phyloP scores from a whole-genome alignment of 2,888 invertebrate species.

The Chymomyza procnemis region DNA sequence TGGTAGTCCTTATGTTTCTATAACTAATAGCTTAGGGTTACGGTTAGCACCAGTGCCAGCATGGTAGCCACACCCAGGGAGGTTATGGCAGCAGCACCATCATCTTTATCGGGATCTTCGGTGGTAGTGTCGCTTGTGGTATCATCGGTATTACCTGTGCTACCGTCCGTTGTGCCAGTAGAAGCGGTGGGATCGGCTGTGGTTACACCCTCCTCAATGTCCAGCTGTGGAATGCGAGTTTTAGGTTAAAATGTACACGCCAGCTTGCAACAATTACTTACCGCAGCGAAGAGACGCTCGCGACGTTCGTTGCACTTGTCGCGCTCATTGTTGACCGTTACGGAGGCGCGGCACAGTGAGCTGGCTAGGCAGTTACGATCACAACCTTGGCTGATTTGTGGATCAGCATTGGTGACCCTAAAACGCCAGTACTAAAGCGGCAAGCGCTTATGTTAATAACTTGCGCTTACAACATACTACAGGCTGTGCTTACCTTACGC shows the following conservation, averaged over 20 bases:
- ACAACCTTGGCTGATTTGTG: constrained; percentile 63
- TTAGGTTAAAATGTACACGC: background rate
- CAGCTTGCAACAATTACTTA: constrained; percentile 36
- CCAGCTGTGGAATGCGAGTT: constrained; percentile 40
- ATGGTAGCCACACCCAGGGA: constrained; percentile 43
- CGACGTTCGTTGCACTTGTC: constrained; percentile 62
- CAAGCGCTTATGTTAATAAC: fast-evolving
- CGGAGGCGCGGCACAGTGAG: constrained; percentile 65
- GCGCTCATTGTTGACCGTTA: constrained; percentile 60
- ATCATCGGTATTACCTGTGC: background rate
- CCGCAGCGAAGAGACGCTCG: constrained; percentile 49
- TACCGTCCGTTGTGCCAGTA: background rate
- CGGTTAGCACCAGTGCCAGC: constrained; percentile 36
- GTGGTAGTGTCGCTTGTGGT: constrained; percentile 14
- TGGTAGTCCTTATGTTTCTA: background rate
- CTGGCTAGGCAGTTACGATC: constrained; percentile 58
- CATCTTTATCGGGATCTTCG: constrained; percentile 21
- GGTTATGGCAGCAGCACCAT: constrained; percentile 47
- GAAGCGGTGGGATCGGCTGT: constrained; percentile 5
- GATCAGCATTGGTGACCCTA: constrained; percentile 66
- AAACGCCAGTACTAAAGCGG: constrained; percentile 57
- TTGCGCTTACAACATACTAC: too few relatives aligned
- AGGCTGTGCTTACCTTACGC: constrained; percentile 53
- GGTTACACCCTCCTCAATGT: constrained; percentile 39
- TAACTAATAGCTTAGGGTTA: constrained; percentile 39